Conservation (phyloP, 2,888 invertebrate genomes). For the Drosophila fungiperda region DNA sequence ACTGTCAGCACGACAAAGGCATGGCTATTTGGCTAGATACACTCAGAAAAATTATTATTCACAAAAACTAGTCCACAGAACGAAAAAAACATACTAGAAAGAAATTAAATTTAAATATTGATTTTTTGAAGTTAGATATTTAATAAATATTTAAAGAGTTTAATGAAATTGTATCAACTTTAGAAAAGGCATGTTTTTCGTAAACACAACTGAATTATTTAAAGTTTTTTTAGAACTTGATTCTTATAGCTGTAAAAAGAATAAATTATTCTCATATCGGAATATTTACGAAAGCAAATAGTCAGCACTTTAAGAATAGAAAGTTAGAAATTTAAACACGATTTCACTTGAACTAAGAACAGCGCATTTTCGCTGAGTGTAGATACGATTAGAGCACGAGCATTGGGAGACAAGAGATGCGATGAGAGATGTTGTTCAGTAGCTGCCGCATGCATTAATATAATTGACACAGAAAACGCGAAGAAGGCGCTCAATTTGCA, state of each 20-base stretch:
- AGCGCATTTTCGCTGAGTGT: not conserved
- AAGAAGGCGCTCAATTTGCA: conserved; percentile 66
- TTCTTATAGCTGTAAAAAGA: not conserved
- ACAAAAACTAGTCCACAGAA: not conserved
- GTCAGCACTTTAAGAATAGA: not conserved
- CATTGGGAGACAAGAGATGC: conserved; percentile 16
- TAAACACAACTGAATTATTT: not conserved
- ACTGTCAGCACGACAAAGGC: conserved; percentile 61
- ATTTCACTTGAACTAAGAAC: not conserved
- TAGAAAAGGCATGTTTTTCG: not conserved
- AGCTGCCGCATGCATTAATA: conserved; percentile 71
- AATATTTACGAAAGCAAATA: not conserved
- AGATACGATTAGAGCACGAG: conserved; percentile 11
- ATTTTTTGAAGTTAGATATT: not conserved
- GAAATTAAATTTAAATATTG: too few relatives aligned
- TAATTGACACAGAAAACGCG: conserved; percentile 79
- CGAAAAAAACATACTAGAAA: too few relatives aligned
- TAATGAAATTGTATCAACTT: not conserved
- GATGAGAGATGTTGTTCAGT: conserved; percentile 49
- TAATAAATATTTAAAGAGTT: not conserved
- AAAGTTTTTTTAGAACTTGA: too few relatives aligned
- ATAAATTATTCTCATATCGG: not conserved
- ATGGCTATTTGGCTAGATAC: conserved; percentile 33
- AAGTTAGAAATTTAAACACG: not conserved
- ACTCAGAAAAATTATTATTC: not conserved